Conservation (phyloP, 1,140 invertebrate genomes). For the Mesaphorura yosii region DNA sequence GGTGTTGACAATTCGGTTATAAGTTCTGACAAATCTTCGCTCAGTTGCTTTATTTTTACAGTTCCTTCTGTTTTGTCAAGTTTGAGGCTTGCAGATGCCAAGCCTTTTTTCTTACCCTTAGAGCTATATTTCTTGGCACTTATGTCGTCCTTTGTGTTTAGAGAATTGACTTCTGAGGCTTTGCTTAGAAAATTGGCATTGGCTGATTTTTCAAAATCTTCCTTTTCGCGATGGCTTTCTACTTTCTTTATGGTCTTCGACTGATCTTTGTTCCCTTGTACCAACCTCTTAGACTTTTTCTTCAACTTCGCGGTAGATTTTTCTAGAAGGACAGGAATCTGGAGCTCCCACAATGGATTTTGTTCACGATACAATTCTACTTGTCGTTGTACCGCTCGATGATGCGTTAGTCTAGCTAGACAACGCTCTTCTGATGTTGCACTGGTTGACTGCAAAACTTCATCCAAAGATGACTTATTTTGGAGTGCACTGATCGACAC, state of each 20-base stretch:
- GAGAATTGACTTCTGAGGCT: too few species aligned
- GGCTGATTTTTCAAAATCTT: neutral
- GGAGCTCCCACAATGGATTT: conserved; percentile 28
- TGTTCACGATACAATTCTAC: conserved; percentile 21
- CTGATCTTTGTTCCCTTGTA: conserved; percentile 10
- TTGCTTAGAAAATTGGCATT: too few species aligned
- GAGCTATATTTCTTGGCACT: too few species aligned
- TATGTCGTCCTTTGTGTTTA: too few species aligned
- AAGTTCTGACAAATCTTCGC: conserved; percentile 14
- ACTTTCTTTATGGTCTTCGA: neutral
- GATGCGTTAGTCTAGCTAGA: conserved; percentile 14
- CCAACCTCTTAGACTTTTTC: conserved; percentile 6
- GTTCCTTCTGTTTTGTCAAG: conserved; percentile 21
- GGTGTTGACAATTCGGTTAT: too few species aligned
- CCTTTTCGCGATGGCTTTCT: neutral
- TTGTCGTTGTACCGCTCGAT: conserved; percentile 7
- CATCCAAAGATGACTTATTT: neutral
- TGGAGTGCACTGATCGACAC: conserved; percentile 19
- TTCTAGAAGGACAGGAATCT: conserved; percentile 29
- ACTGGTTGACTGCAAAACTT: conserved; percentile 5
- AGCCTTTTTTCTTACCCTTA: too few species aligned
- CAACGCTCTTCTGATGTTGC: conserved; percentile 10
- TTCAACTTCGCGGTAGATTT: conserved; percentile 15
- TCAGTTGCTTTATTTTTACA: conserved; percentile 19
- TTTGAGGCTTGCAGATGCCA: too few species aligned